Conservation (phyloP, 2,113 vertebrate genomes). For the human (Homo sapiens) region GRCh38 chr4:18758501-18759000, state of each 20-base stretch:
- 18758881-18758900: background rate
- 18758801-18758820: background rate
- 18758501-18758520: fast-evolving
- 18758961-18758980: background rate
- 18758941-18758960: background rate
- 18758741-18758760: too few relatives aligned
- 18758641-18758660: background rate
- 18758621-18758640: background rate
- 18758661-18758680: background rate
- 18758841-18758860: background rate
- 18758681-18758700: background rate
- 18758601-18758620: background rate
- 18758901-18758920: background rate
- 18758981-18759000: background rate
- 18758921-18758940: background rate
- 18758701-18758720: background rate
- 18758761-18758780: background rate
- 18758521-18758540: background rate
- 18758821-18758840: background rate
- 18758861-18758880: background rate
- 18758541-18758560: background rate
- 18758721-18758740: background rate
- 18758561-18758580: background rate
- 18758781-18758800: background rate
- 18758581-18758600: background rate